Base-by-base conservation (phyloP, 1,140 invertebrate species). In the Drosophila biarmipes region DNA sequence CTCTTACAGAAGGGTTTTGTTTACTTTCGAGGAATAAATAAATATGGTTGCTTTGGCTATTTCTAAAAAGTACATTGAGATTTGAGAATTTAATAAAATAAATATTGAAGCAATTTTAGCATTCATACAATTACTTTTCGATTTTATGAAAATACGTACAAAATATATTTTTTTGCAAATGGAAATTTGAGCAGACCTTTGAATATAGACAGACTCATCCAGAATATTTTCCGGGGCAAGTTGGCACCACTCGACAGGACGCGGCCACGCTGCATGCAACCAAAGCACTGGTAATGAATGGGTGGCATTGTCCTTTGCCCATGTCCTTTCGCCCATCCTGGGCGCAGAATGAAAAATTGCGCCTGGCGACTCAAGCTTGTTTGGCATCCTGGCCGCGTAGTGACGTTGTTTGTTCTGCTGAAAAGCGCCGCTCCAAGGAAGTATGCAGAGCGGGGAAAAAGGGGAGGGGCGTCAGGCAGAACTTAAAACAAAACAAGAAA, bases 201-300 rank as follows among this genome's bases (percentile, higher is more conserved):
- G 19, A 49, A 57, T 29, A n/a, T 5, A 2, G 15, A 10, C 24
- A 29, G 17, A 29, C 17, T 12, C 12, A 21, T 21, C 8, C 12
- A 34, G 12, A 34, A 46, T 7, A 15, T 24, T 4, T 14, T 4
- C 8, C 29, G 11, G 19, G 12, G 12, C 35, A n/a, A 10, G 35
- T 15, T 29, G 59, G 35, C 63, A 67, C 2, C 61, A 29, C 63
- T 43, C 27, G 8, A 15, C 63, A 40, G 51, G 63, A 69, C 81
- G 53, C 21, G 34, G 51, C 43, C 43, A 61, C 57, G 79, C 67
- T 62, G 59, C 59, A 77, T 67, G 42, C 53, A 48, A 73, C 68
- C 68, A 85, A 84, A 85, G 73, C 75, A 73, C 75, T 71, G 55
- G 84, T 84, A 87, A 87, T 87, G 84, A 87, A 87, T 84, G 85